Evolutionary conservation across 1,140 invertebrate genomes (phyloP).

Genomic region (Diorhabda carinulata): DNA sequence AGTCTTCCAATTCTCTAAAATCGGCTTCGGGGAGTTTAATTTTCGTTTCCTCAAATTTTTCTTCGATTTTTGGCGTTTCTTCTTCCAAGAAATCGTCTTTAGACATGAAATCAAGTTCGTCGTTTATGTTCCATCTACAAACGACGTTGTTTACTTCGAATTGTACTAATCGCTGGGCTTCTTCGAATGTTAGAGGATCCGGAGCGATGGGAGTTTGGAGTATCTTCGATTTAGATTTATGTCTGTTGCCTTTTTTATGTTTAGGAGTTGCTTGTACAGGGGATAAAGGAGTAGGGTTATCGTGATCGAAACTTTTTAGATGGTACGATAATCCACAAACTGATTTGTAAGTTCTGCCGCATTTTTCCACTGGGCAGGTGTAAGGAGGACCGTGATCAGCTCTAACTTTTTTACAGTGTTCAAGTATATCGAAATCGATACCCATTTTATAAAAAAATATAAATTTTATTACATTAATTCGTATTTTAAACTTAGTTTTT

Average conservation of each 20-base stretch:
- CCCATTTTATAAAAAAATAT: conserved; percentile 52
- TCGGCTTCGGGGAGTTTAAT: conserved; percentile 77
- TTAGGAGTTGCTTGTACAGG: conserved; percentile 42
- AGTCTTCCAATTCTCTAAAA: conserved; percentile 74
- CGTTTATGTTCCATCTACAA: conserved; percentile 55
- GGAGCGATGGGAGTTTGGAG: conserved; percentile 50
- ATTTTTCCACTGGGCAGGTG: conserved; percentile 76
- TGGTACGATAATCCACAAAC: conserved; percentile 82
- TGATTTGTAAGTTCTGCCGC: conserved; percentile 81
- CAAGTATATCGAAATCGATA: conserved; percentile 77
- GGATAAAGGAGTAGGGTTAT: conserved; percentile 54
- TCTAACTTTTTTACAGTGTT: conserved; percentile 77
- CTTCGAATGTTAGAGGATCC: conserved; percentile 68
- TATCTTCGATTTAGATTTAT: conserved; percentile 10
- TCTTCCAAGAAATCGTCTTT: conserved; percentile 59
- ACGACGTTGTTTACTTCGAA: conserved; percentile 72
- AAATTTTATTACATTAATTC: too few relatives aligned
- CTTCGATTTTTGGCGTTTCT: conserved; percentile 44
- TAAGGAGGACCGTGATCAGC: conserved; percentile 77
- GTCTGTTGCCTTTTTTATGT: conserved; percentile 52
- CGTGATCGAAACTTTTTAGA: conserved; percentile 78
- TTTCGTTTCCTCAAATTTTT: conserved; percentile 27
- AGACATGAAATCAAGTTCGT: conserved; percentile 58
- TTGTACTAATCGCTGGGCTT: conserved; percentile 78
- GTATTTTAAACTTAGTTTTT: too few relatives aligned